These are phyloP conservation scores for Drosophila mercatorum DNA, from an alignment of 2,888 invertebrate species.

Conservation along the genomic window DNA sequence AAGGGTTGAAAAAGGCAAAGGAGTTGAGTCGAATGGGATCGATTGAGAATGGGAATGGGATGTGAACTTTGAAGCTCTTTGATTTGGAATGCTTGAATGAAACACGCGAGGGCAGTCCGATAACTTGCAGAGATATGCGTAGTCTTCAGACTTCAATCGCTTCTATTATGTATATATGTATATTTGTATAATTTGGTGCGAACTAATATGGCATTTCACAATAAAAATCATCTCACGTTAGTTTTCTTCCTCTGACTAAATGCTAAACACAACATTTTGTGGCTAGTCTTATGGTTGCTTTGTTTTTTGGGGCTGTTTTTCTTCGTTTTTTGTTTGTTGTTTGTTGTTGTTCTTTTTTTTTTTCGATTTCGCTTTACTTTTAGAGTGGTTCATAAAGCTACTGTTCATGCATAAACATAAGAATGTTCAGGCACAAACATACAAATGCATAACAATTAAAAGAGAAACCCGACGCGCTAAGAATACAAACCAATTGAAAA, in stretches of 20 bases:
- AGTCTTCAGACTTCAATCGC: not conserved
- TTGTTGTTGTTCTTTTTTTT: not conserved
- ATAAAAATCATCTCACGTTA: conserved; percentile 5
- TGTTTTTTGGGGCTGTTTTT: conserved; percentile 2
- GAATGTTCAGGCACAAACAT: too few relatives aligned
- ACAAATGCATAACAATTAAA: too few relatives aligned
- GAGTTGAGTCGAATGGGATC: not conserved
- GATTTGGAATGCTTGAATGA: conserved; percentile 30
- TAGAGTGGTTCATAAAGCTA: not conserved
- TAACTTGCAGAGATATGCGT: not conserved
- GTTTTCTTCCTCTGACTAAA: conserved; percentile 36
- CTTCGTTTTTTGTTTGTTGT: conserved; percentile 8
- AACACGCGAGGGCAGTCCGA: not conserved
- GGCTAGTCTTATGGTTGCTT: conserved; percentile 63
- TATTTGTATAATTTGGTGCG: conserved; percentile 2
- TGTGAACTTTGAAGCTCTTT: conserved; percentile 1
- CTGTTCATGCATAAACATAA: too few relatives aligned
- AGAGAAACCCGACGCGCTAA: too few relatives aligned
- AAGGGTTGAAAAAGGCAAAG: conserved; percentile 7
- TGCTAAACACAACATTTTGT: conserved; percentile 66
- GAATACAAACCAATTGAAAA: too few relatives aligned
- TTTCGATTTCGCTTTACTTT: not conserved
- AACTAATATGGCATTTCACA: conserved; percentile 5
- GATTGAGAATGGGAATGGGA: not conserved
- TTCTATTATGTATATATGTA: not conserved